These are phyloP conservation scores for Catocala nupta DNA, from an alignment of 2,888 invertebrate species.

Conservation along the genomic window DNA sequence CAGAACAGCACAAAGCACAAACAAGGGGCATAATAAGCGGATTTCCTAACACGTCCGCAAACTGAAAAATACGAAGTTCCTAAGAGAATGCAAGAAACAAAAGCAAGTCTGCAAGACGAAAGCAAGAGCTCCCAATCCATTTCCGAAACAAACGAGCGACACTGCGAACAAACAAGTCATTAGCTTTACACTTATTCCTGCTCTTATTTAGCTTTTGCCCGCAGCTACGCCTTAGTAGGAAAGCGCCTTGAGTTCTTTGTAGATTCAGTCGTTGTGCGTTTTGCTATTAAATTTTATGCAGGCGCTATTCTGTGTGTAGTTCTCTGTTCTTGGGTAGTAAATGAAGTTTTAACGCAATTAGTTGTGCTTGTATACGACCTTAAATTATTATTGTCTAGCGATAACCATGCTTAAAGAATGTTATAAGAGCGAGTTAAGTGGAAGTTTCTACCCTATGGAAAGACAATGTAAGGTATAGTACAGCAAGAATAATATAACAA, in stretches of 20 bases:
- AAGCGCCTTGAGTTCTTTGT: constrained; percentile 38
- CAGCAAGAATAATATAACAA: too few species aligned
- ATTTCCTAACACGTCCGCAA: constrained; percentile 26
- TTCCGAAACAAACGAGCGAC: constrained; percentile 67
- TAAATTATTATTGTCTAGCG: too few species aligned
- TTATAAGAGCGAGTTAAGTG: too few species aligned
- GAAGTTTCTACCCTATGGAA: too few species aligned
- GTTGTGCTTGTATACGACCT: too few species aligned
- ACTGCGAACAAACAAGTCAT: constrained; percentile 62
- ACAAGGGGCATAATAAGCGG: constrained; percentile 24
- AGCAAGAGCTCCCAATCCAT: constrained; percentile 57
- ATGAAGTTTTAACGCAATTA: too few species aligned
- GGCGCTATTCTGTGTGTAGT: constrained; percentile 17
- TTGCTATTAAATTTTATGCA: constrained; percentile 34
- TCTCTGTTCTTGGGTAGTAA: neutral
- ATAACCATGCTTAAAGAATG: too few species aligned
- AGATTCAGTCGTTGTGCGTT: constrained; percentile 31
- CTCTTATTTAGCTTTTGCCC: constrained; percentile 34
- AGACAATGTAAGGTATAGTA: too few species aligned
- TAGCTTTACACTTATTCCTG: constrained; percentile 56
- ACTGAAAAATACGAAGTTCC: constrained; percentile 15
- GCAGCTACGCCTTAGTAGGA: constrained; percentile 24
- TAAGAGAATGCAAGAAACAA: constrained; percentile 33
- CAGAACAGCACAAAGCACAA: constrained; percentile 12
- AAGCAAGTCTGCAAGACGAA: constrained; percentile 30